Base-by-base conservation (phyloP, 2,888 invertebrate species). In the Hipparchia semele region DNA sequence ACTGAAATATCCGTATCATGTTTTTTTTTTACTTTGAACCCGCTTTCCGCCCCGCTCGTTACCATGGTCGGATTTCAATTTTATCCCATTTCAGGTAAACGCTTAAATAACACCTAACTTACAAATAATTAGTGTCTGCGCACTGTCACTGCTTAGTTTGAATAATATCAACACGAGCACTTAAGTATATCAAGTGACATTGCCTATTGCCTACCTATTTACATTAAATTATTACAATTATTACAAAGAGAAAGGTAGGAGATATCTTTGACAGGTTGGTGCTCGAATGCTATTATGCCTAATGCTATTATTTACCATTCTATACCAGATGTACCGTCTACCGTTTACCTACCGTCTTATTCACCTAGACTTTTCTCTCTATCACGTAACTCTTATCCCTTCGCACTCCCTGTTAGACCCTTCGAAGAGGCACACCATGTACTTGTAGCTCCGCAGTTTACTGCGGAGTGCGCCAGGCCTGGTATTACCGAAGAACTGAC, bases 91-190 rank as follows among this genome's bases (percentile, higher is more conserved):
- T 70, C 39, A 60, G 60, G 64, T 65, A 58, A 64, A 59, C 70
- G 77, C 70, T 73, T 73, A 74, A 76, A 76, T 75, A 76, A 77
- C 78, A 77, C 80, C 78, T 79, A 79, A 80, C 76, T 80, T 75
- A 78, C 76, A 76, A 78, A 81, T 78, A 80, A 81, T 81, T 79
- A 80, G 79, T 76, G 78, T 75, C 73, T 53, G 73, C 72, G 65
- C 65, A 12, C 51, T 53, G 65, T 33, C 66, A 75, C 68, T 69
- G 58, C 76, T 75, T 70, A 71, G 61, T 71, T 74, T 75, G 71
- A 76, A 77, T 76, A 71, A 73, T 72, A 73, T 74, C 46, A 70
- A 70, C 62, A 60, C 12, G 51, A 51, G 59, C 59, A 49, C 46
- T 64, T 65, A 58, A 58, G 58, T 58, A 64, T 58, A 64, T 65